Evolutionary conservation across 2,113 vertebrate genomes (phyloP).

Genomic region (Martes martes): DNA sequence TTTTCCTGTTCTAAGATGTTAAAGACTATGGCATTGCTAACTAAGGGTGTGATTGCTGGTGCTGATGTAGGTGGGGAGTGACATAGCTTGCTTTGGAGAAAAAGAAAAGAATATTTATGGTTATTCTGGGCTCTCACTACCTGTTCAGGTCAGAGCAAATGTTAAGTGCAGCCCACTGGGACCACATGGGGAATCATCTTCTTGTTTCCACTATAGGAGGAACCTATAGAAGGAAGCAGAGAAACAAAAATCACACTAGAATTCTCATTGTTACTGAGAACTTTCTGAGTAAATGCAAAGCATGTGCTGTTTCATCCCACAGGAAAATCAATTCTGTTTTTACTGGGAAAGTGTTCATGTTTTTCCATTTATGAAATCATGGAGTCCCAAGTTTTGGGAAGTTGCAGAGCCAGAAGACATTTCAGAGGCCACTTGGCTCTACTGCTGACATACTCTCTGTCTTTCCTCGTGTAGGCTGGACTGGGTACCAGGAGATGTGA

Average conservation of each 20-base stretch:
- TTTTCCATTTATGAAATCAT: slow-evolving; percentile 21
- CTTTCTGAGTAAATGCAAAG: background rate
- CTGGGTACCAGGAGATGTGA: background rate
- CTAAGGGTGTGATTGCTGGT: background rate
- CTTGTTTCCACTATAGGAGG: background rate
- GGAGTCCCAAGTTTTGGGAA: background rate
- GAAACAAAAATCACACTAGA: background rate
- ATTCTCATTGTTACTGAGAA: background rate
- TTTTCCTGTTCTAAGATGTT: background rate
- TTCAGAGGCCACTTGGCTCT: background rate
- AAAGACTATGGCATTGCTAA: background rate
- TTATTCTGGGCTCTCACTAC: background rate
- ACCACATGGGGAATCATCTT: background rate
- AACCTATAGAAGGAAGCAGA: background rate
- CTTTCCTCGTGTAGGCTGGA: background rate
- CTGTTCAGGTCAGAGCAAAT: background rate
- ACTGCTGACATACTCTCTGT: background rate
- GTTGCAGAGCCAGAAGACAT: background rate
- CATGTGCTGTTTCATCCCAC: background rate
- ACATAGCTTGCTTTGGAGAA: background rate
- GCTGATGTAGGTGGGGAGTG: background rate
- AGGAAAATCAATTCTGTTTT: background rate
- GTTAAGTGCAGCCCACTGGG: background rate
- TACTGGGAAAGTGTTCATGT: background rate
- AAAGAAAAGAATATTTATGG: background rate